Percentiles rank a stretch among this genome's conserved stretches.
Conservation (phyloP, 2,113 vertebrate species). For the Lamprotornis superbus region DNA sequence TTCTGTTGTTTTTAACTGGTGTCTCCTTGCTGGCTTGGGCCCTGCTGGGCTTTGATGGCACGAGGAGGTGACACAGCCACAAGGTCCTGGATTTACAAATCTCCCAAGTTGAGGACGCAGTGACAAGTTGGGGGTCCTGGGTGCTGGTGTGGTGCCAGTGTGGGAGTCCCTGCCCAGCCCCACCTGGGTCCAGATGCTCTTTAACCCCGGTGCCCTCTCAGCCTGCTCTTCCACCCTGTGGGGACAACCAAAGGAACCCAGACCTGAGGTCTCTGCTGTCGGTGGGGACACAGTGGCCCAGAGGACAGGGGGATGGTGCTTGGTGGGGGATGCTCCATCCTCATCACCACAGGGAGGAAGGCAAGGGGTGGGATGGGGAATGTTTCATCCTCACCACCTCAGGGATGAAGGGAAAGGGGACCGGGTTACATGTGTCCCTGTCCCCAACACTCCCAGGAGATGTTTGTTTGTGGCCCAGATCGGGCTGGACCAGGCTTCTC, state of each 20-base stretch:
- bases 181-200: neutral
- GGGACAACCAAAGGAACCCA: neutral
- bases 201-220: neutral
- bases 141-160: neutral
- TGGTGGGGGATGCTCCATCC: neutral
- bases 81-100: neutral
- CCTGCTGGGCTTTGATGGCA: neutral
- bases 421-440: neutral
- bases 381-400: neutral
- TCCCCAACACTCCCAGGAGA: neutral
- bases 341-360: neutral
- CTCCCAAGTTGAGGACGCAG: rapidly evolving
- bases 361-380: neutral
- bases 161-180: neutral
- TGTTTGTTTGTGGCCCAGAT: neutral
- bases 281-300: neutral
- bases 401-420: neutral
- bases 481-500: neutral
- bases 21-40: neutral
- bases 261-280: neutral
- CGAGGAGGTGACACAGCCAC: neutral
- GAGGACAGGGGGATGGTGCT: neutral
- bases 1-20: neutral
- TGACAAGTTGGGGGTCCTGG: neutral
- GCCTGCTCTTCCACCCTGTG: rapidly evolving